Conservation (phyloP, 53 echinoderm and acorn worm genomes). For the Zoroaster sp. region DNA sequence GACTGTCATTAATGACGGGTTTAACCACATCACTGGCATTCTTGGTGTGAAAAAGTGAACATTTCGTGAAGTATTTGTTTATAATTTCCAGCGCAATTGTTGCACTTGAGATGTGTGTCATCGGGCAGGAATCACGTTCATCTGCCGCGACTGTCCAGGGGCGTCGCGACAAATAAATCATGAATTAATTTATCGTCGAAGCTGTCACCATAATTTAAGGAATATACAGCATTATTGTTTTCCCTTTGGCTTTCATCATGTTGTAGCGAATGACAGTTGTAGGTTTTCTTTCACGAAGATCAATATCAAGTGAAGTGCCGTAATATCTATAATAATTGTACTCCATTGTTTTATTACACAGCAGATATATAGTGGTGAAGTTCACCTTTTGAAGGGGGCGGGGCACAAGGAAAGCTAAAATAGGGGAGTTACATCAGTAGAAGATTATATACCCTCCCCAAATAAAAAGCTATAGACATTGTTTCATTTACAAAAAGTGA, state of each 20-base stretch:
- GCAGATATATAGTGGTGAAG: too few relatives aligned
- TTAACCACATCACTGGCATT: background rate
- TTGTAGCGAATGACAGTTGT: background rate
- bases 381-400: too few relatives aligned
- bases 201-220: background rate
- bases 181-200: background rate
- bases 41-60: background rate
- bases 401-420: too few relatives aligned
- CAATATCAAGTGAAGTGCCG: background rate
- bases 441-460: too few relatives aligned
- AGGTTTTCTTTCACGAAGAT: background rate
- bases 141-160: background rate
- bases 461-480: too few relatives aligned
- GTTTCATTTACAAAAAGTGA: too few relatives aligned
- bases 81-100: slow-evolving; percentile 31
- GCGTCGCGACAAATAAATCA: slow-evolving; percentile 18
- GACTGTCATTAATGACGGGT: background rate
- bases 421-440: too few relatives aligned
- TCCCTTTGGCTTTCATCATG: background rate
- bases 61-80: slow-evolving; percentile 27
- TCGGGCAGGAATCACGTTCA: slow-evolving; percentile 14
- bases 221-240: background rate
- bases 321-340: too few relatives aligned
- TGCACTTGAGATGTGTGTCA: slow-evolving; percentile 40
- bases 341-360: too few relatives aligned